Evolutionary conservation across 2,888 invertebrate species (phyloP).

Genomic region (Prionchulus punctatus): DNA sequence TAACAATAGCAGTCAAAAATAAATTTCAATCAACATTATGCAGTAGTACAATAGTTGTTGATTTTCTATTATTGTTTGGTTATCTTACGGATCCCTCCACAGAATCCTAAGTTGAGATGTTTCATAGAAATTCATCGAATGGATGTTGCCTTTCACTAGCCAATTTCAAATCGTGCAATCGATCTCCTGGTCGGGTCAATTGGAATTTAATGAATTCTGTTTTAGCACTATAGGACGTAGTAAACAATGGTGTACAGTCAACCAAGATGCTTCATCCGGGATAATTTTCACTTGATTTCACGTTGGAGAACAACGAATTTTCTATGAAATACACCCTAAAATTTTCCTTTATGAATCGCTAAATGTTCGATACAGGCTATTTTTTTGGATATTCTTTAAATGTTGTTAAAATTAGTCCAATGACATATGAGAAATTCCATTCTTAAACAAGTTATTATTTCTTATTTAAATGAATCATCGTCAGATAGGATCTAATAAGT

Average conservation of each 20-base stretch:
- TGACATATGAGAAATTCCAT: neutral
- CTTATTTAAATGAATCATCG: constrained; percentile 5
- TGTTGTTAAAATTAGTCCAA: neutral
- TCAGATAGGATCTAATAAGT: neutral
- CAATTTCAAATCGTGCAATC: constrained; percentile 23
- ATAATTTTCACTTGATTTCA: constrained; percentile 5
- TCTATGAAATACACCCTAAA: constrained; percentile 7
- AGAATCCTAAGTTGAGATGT: constrained; percentile 26
- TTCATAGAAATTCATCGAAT: constrained; percentile 29
- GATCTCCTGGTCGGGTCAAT: constrained; percentile 9
- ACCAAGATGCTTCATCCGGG: constrained; percentile 12
- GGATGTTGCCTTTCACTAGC: constrained; percentile 18
- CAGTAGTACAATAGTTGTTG: no score
- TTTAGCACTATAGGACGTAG: neutral
- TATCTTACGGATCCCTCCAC: constrained; percentile 26
- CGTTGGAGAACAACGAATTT: constrained; percentile 7
- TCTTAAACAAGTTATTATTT: neutral
- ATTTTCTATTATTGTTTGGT: no score
- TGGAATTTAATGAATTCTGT: neutral
- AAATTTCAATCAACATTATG: no score
- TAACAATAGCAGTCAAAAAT: no score
- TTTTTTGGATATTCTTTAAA: neutral
- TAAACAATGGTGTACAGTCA: constrained; percentile 6
- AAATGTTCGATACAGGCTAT: neutral
- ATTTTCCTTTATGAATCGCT: constrained; percentile 10